These are phyloP conservation scores for Australoheros scitulus DNA, from an alignment of 2,113 vertebrate genomes.

Conservation along the genomic window DNA sequence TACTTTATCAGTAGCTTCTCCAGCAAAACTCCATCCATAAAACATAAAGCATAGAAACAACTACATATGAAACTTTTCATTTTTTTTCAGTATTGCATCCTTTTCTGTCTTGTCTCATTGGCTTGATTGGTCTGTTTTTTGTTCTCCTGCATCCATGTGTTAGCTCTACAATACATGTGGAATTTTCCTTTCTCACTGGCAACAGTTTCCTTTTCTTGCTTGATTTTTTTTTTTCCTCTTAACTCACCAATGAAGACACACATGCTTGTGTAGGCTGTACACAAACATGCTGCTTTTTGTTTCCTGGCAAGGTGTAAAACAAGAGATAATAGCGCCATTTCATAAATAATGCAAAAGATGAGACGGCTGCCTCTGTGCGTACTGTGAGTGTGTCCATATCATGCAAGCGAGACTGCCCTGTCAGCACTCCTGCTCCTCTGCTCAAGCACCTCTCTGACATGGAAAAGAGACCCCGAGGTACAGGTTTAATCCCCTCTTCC, in stretches of 20 bases:
- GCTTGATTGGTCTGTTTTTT: neutral
- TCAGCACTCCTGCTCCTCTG: constrained; percentile 59
- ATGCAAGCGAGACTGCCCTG: constrained; percentile 49
- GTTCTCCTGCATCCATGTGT: neutral
- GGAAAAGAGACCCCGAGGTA: constrained; percentile 44
- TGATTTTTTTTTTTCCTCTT: neutral
- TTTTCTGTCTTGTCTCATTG: neutral
- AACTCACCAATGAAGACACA: neutral
- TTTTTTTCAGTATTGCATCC: neutral
- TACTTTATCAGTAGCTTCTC: too few species aligned
- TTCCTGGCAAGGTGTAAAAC: constrained; percentile 68
- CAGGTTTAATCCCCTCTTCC: constrained; percentile 39
- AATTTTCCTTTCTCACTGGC: neutral
- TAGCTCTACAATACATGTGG: neutral
- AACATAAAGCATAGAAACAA: neutral
- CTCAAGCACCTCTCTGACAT: constrained; percentile 38
- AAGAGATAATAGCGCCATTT: constrained; percentile 68
- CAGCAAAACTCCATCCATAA: neutral
- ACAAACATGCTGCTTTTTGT: neutral
- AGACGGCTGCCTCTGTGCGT: constrained; percentile 3
- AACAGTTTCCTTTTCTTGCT: neutral
- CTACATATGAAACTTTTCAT: neutral
- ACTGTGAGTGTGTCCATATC: constrained; percentile 28
- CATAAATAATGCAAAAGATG: constrained; percentile 74
- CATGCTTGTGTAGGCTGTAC: neutral